Conservation (phyloP, 2,888 invertebrate species). For the Crocallis elinguaria region DNA sequence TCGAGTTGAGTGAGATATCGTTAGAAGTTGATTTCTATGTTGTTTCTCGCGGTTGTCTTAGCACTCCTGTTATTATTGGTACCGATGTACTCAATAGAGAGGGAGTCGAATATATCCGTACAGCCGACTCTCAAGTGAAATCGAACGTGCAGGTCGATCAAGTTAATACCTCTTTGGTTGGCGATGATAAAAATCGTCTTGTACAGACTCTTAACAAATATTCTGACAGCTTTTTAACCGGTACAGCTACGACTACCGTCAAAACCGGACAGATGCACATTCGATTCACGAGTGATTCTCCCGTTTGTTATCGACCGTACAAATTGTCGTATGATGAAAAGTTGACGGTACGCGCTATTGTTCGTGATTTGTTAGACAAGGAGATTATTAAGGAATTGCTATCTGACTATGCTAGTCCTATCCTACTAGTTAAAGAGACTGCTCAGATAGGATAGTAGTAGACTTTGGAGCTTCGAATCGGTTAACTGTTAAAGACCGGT, state of each 20-base stretch:
- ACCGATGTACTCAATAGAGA: conserved; percentile 39
- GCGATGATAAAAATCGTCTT: not conserved
- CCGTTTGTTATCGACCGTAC: conserved; percentile 9
- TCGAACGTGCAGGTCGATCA: not conserved
- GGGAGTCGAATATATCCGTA: conserved; percentile 16
- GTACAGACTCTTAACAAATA: conserved; percentile 1
- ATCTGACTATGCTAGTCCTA: conserved; percentile 12
- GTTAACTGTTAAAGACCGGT: not conserved
- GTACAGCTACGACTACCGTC: conserved; percentile 20
- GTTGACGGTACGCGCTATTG: conserved; percentile 3
- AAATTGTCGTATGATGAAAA: conserved; percentile 3
- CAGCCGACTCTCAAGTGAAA: not conserved
- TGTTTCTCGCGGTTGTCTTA: conserved; percentile 27
- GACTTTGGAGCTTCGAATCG: not conserved
- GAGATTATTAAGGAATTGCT: conserved; percentile 16
- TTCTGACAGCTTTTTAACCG: not conserved
- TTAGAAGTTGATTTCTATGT: conserved; percentile 38
- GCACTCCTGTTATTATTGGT: conserved; percentile 34
- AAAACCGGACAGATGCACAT: conserved; percentile 15
- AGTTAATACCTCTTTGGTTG: conserved; percentile 5
- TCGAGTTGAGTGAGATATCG: conserved; percentile 33
- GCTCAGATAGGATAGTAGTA: not conserved
- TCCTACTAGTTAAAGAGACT: conserved; percentile 15
- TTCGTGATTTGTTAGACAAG: conserved; percentile 5
- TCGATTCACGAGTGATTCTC: not conserved